A percentile compares a stretch with the other conserved stretches of the same genome.
Conservation (phyloP, 2,113 vertebrate species). For the Xenotilapia flavipinnis region DNA sequence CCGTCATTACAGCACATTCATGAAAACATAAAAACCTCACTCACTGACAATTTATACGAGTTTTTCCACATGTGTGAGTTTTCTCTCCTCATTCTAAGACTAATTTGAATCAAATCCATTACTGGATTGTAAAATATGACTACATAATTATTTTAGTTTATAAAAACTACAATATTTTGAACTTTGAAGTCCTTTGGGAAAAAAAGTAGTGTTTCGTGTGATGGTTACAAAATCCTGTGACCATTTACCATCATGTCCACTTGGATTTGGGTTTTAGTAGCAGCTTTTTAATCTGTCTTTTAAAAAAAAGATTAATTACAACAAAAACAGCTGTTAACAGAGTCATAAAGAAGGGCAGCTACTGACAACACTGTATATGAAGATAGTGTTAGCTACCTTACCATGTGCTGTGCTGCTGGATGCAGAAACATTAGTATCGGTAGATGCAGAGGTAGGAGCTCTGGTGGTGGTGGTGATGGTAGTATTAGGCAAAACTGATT, state of each 20-base stretch:
- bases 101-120: neutral
- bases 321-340: neutral
- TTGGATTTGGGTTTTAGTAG: neutral
- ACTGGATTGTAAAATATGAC: neutral
- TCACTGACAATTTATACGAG: neutral
- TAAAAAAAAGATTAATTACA: neutral
- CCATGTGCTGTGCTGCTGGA: conserved; percentile 1
- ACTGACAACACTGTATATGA: neutral
- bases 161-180: neutral
- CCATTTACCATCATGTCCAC: neutral
- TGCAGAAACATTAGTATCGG: conserved; percentile 7
- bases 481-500: neutral
- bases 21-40: neutral
- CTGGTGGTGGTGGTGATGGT: neutral
- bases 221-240: neutral
- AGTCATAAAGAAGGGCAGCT: neutral
- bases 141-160: neutral
- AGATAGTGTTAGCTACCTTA: conserved; percentile 4
- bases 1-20: neutral
- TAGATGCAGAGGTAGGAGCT: neutral
- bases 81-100: neutral
- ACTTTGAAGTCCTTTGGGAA: neutral
- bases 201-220: neutral
- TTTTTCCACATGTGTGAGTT: neutral
- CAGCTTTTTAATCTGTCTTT: neutral